Evolutionary conservation across 2,888 invertebrate genomes (phyloP).

Genomic region (Stenodera caucasica): DNA sequence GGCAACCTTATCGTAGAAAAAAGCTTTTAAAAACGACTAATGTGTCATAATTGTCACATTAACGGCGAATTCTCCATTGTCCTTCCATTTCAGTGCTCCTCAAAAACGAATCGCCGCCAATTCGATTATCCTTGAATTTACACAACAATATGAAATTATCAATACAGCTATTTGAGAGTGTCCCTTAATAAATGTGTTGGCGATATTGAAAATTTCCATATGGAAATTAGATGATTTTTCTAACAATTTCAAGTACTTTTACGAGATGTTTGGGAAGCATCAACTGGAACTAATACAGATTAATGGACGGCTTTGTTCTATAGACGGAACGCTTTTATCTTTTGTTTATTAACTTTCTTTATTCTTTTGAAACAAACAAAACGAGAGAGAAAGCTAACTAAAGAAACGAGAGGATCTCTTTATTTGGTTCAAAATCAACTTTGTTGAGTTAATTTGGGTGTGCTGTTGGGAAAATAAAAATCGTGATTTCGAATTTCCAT

Average conservation of each 20-base stretch:
- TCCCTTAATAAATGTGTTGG: no score
- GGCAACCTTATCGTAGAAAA: no score
- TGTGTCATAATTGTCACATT: neutral
- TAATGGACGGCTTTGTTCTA: conserved; percentile 42
- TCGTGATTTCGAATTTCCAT: no score
- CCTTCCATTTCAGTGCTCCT: neutral
- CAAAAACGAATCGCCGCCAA: neutral
- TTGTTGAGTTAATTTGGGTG: conserved; percentile 8
- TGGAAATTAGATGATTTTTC: conserved; percentile 17
- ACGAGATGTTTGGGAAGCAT: conserved; percentile 34
- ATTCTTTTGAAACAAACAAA: conserved; percentile 9
- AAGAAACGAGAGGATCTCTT: neutral
- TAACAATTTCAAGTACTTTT: conserved; percentile 21
- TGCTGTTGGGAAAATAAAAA: no score
- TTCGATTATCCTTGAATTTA: neutral
- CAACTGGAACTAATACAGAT: conserved; percentile 42
- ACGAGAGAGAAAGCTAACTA: conserved; percentile 7
- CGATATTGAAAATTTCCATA: no score
- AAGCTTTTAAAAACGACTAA: conserved; percentile 4
- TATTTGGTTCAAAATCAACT: conserved; percentile 12
- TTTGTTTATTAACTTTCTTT: conserved; percentile 38
- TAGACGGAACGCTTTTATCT: conserved; percentile 33
- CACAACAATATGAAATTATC: no score
- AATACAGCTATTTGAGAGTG: no score
- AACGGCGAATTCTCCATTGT: neutral